phyloP scores from a whole-genome alignment of 1,140 invertebrate species.

The Caenorhabditis latens region DNA sequence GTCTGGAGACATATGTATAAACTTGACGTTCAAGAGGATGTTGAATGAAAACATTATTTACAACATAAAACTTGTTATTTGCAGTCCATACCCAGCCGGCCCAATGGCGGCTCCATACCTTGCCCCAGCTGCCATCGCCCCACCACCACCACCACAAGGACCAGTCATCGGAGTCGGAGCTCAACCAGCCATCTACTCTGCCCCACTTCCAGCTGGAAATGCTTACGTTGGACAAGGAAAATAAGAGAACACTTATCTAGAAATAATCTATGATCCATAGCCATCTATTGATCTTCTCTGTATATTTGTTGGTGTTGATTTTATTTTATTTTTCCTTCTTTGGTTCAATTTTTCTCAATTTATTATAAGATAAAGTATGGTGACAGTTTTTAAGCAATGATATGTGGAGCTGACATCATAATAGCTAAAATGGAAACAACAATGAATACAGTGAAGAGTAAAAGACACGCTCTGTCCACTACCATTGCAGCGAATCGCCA shows the following conservation, averaged over 20 bases:
- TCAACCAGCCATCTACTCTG: slow-evolving; percentile 38
- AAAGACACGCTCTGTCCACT: slow-evolving; percentile 79
- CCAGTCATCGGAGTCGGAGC: slow-evolving; percentile 37
- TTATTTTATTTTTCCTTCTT: neutral
- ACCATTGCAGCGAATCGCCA: slow-evolving; percentile 80
- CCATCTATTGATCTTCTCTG: slow-evolving; percentile 53
- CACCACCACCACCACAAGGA: slow-evolving; percentile 46
- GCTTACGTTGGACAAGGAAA: slow-evolving; percentile 49
- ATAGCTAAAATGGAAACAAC: slow-evolving; percentile 76
- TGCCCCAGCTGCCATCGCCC: slow-evolving; percentile 38
- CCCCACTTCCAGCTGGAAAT: slow-evolving; percentile 47
- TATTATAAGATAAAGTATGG: neutral
- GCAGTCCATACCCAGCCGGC: slow-evolving; percentile 37
- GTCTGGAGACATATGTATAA: too few relatives aligned
- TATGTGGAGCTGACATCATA: slow-evolving; percentile 66
- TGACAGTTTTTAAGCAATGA: slow-evolving; percentile 59
- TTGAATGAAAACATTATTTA: too few relatives aligned
- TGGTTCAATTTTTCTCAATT: neutral
- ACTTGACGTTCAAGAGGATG: too few relatives aligned
- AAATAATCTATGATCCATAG: slow-evolving; percentile 12
- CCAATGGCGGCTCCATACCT: slow-evolving; percentile 50
- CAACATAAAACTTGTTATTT: neutral
- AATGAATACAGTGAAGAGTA: slow-evolving; percentile 78
- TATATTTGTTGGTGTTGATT: slow-evolving; percentile 43
- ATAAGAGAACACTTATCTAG: neutral